These are phyloP conservation scores for Antechinus flavipes DNA, from an alignment of 2,113 vertebrate species.

Conservation along the genomic window DNA sequence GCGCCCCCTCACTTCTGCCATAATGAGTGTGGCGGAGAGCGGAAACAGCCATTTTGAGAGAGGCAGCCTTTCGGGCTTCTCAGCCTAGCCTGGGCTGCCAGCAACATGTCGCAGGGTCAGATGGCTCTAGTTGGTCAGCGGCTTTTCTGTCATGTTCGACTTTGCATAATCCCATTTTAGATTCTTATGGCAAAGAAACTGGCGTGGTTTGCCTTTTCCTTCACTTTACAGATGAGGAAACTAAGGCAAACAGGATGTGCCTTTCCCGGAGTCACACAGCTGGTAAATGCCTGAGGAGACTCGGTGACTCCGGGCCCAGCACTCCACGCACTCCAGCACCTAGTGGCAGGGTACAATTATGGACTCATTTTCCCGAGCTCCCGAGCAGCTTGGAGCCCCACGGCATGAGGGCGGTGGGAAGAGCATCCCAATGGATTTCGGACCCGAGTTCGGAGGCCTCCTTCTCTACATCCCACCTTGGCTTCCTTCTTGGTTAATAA, in stretches of 20 bases:
- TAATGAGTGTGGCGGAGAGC: slow-evolving; percentile 75
- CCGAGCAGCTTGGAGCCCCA: neutral
- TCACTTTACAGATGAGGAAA: neutral
- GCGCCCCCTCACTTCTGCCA: slow-evolving; percentile 62
- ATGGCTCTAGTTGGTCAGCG: no score
- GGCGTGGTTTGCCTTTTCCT: neutral
- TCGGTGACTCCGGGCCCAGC: no score
- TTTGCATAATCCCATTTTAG: no score
- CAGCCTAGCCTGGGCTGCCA: accelerated
- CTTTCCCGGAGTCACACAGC: neutral
- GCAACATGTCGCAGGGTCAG: neutral
- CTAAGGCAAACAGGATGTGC: neutral
- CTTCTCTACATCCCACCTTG: neutral
- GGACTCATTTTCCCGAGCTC: neutral
- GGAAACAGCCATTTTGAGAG: slow-evolving; percentile 36
- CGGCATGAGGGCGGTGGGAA: no score
- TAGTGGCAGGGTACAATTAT: neutral
- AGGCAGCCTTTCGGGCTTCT: neutral
- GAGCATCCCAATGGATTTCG: no score
- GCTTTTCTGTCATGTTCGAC: no score
- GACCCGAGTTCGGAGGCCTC: no score
- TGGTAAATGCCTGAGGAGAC: no score
- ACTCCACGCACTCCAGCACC: neutral
- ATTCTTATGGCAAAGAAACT: neutral
- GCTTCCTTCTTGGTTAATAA: neutral